Evolutionary conservation across 2,113 vertebrate genomes (phyloP).

Genomic region (Hydrochoerus hydrochaeris): DNA sequence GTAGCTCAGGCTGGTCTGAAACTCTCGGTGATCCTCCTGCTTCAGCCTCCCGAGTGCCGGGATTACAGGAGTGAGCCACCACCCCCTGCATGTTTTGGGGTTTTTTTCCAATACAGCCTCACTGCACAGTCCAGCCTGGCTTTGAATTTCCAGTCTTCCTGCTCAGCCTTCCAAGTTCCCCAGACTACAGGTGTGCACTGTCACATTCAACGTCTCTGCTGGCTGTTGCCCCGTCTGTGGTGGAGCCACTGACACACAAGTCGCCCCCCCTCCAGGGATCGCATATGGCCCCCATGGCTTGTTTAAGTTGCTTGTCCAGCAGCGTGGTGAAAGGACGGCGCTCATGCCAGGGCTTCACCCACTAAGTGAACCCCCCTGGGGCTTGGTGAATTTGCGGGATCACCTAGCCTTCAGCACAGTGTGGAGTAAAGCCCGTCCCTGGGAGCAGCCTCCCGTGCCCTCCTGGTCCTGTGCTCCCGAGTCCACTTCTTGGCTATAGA

Average conservation of each 20-base stretch:
- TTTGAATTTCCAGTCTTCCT: not conserved
- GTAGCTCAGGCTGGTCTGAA: not conserved
- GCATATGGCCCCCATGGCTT: not conserved
- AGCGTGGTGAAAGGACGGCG: not conserved
- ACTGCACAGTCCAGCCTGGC: not conserved
- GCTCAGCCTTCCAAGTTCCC: not conserved
- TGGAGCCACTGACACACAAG: not conserved
- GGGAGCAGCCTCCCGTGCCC: not conserved
- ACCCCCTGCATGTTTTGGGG: not conserved
- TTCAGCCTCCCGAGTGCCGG: not conserved
- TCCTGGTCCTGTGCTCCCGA: fast-evolving
- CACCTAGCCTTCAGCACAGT: not conserved
- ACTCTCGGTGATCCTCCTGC: not conserved
- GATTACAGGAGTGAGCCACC: not conserved
- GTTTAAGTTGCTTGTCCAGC: not conserved
- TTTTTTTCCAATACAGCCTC: not conserved
- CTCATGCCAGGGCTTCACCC: not conserved
- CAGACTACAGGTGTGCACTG: not conserved
- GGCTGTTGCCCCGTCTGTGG: not conserved
- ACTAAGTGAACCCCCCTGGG: too few relatives aligned
- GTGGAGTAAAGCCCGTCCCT: not conserved
- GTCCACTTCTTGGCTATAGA: not conserved
- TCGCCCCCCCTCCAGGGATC: not conserved
- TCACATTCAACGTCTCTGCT: not conserved
- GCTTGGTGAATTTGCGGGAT: too few relatives aligned